Base-by-base conservation (phyloP, 2,113 vertebrate genomes). In the Platichthys stellatus region DNA sequence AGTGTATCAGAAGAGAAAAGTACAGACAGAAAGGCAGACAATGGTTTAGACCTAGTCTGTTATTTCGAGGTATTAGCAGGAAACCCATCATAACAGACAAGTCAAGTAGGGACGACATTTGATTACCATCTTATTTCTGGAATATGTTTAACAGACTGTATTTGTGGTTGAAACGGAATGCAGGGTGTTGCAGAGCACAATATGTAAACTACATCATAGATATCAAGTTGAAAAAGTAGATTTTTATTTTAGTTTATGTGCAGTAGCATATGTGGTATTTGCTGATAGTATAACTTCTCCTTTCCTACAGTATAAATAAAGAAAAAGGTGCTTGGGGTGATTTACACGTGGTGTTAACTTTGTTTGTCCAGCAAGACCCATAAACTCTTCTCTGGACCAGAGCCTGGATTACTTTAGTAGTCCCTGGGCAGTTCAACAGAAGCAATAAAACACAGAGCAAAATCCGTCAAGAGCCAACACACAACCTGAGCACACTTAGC, bases 1-100 rank as follows among this genome's bases (percentile, higher is more conserved):
- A 31, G 31, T 31, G 31, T 31, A 18, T 35, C 51, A 58, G 64
- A 20, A n/a, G 21, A 53, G 63, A 15, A 72, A 72, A 68, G 43
- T 3, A 38, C 18, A 58, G 8, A 59, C 35, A 38, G 64, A 69
- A 20, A 2, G 31, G 17, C 3, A 9, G 38, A 13, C 28, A n/a
- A 5, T 23, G 21, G 28, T 54, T 69, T 20, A 65, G 13, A n/a
- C 13, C 54, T 53, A 4, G 18, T 61, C n/a, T 45, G 20, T 13
- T 17, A 26, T 43, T 47, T 57, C 59, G 57, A 56, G 20, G 18
- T 11, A 62, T 35, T 53, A 40, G 43, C 23, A 51, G 5, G 43
- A 62, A 51, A 51, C 49, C 47, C 18, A 51, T 51, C 4, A 20
- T 20, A 8, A 20, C 18, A 18, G 49, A 51, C 47, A 38, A 28